Base-by-base conservation (phyloP, 2,888 invertebrate species). In the Oscheius sp. region DNA sequence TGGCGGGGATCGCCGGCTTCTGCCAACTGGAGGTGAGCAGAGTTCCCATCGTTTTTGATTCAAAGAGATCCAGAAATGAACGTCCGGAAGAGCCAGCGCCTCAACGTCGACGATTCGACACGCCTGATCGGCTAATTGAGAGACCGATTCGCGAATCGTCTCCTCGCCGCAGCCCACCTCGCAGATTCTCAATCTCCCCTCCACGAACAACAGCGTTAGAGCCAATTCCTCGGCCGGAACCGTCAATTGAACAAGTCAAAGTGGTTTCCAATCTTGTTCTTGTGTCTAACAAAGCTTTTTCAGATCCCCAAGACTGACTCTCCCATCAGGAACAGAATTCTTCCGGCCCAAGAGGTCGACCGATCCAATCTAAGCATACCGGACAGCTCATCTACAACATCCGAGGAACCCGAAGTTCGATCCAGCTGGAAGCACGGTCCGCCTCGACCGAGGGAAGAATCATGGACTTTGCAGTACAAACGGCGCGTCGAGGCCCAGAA, bases 381-480 rank as follows among this genome's bases (percentile, higher is more conserved):
- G 42, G 42, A 42, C 7, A 42, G 4, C 7, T 42, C 42, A 5
- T 5, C 4, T 7, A 42, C 42, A 42, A 42, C 42, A 5, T 42
- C 42, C 7, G 42, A 42, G 4, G 42, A 42, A 5, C 42, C 4
- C 4, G 42, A 42, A 5, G 3, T 3, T 53, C 53, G 13, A 53
- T 53, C n/a, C 11, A 53, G 21, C 33, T 32, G 33, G 35, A n/a
- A 59, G 1, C 29, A 59, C 10, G 9, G n/a, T 2, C 59, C 59
- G 11, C 11, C 42, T 3, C 3, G 7, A 21, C 13, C 47, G 21
- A 21, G 58, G 48, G 58, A 58, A 47, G 70, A 70, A 13, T 58
- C 58, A 7, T 70, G 70, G 70, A 33, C 21, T 2, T 11, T n/a
- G 4, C 72, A 63, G 33, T 72, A 72, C 42, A 72, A 72, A 42